Conservation (phyloP, 2,797 vertebrate species). For the Naso thynnoides region DNA sequence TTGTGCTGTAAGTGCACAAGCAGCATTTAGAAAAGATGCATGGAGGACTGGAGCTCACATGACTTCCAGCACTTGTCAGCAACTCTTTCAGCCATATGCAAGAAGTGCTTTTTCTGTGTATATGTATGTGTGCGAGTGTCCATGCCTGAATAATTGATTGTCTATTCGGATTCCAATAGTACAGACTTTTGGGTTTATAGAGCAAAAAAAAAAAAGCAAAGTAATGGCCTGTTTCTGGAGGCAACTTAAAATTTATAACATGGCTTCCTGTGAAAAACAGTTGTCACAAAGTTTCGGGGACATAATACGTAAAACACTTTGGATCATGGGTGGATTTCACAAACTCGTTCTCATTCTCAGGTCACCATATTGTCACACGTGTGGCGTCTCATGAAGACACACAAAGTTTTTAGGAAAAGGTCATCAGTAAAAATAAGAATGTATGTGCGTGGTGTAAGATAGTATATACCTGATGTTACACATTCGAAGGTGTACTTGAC, state of each 20-base stretch:
- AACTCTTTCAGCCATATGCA: conserved; percentile 33
- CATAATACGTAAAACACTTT: neutral
- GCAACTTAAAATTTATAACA: conserved; percentile 14
- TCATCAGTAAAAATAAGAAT: no score
- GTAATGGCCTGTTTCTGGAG: conserved; percentile 32
- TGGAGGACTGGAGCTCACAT: conserved; percentile 16
- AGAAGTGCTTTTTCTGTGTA: neutral
- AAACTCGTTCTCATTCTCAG: no score
- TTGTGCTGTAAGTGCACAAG: conserved; percentile 49
- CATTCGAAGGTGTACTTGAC: no score
- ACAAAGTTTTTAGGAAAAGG: no score
- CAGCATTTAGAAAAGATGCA: conserved; percentile 54
- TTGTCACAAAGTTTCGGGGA: neutral
- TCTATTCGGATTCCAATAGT: conserved; percentile 11
- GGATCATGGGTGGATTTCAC: neutral
- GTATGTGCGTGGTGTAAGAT: no score
- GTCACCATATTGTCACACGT: no score
- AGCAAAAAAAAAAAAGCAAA: conserved; percentile 20
- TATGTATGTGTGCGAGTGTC: conserved; percentile 15
- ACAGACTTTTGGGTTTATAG: conserved; percentile 18
- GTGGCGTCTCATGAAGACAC: no score
- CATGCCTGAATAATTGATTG: conserved; percentile 26
- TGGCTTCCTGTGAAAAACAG: neutral
- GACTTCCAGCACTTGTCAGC: conserved; percentile 53
- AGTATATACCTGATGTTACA: no score